Evolutionary conservation across 2,888 invertebrate genomes (phyloP).

Genomic region (Acronicta aceris): DNA sequence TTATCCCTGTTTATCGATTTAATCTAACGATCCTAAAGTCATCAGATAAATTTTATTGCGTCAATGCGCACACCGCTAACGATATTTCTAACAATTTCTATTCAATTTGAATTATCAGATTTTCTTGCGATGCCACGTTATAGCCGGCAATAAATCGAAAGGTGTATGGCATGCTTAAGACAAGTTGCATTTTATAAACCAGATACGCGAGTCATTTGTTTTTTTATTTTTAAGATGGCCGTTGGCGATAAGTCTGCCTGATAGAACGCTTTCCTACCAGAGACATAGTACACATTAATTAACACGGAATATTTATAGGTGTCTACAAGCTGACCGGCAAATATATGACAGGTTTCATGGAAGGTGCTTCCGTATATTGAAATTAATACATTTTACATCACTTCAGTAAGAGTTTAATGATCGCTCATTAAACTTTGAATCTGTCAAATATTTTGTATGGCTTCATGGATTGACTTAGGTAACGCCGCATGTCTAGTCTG

Average conservation of each 20-base stretch:
- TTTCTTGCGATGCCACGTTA: slow-evolving; percentile 27
- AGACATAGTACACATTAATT: slow-evolving; percentile 55
- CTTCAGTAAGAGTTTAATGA: no score
- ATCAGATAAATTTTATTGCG: slow-evolving; percentile 31
- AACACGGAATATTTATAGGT: slow-evolving; percentile 53
- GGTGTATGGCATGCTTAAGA: slow-evolving; percentile 48
- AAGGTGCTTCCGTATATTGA: slow-evolving; percentile 27
- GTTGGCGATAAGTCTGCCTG: slow-evolving; percentile 52
- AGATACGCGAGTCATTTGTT: slow-evolving; percentile 56
- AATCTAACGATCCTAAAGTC: slow-evolving; percentile 36
- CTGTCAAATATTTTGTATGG: no score
- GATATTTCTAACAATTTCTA: slow-evolving; percentile 46
- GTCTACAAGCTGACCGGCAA: slow-evolving; percentile 20
- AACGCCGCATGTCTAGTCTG: no score
- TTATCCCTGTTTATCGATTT: slow-evolving; percentile 17
- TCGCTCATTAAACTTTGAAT: no score
- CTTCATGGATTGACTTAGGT: no score
- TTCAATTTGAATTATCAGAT: slow-evolving; percentile 48
- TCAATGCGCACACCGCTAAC: slow-evolving; percentile 32
- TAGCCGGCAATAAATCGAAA: slow-evolving; percentile 38
- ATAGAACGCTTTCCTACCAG: slow-evolving; percentile 58
- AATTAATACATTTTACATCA: slow-evolving; percentile 7
- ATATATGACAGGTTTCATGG: slow-evolving; percentile 37
- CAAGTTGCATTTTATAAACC: slow-evolving; percentile 57
- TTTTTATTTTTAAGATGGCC: slow-evolving; percentile 61